Evolutionary conservation across 2,888 invertebrate genomes (phyloP).

Genomic region (Lithophane leautieri): DNA sequence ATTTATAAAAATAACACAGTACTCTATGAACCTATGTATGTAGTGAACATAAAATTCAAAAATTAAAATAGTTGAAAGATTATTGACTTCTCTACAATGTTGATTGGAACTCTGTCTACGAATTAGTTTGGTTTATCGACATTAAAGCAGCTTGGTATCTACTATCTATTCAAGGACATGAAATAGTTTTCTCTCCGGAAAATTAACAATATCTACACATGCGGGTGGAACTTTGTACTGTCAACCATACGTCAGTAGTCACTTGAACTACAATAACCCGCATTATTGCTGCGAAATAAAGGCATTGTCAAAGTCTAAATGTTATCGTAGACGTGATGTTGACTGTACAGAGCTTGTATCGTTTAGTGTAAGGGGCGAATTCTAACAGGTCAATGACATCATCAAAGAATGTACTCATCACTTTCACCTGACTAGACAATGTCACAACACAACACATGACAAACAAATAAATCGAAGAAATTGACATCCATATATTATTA

Average conservation of each 20-base stretch:
- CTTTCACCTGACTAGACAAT: conserved; percentile 44
- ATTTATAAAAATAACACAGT: neutral
- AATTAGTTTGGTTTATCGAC: neutral
- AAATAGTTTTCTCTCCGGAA: conserved; percentile 31
- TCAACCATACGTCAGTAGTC: neutral
- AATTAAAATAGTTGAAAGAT: no score
- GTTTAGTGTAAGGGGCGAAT: conserved; percentile 33
- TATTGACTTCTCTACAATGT: no score
- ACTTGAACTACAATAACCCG: neutral
- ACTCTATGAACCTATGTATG: neutral
- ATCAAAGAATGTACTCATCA: conserved; percentile 22
- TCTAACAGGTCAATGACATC: conserved; percentile 38
- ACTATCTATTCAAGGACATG: conserved; percentile 30
- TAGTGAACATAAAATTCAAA: no score
- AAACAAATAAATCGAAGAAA: conserved; percentile 19
- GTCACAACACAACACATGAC: conserved; percentile 20
- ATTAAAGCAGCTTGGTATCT: neutral
- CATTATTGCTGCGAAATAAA: conserved; percentile 23
- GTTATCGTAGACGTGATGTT: neutral
- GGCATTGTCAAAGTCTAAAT: neutral
- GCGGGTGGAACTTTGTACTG: conserved; percentile 32
- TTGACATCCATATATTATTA: neutral
- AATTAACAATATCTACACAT: conserved; percentile 29
- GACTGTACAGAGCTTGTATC: neutral
- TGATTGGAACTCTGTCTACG: neutral